phyloP scores from a whole-genome alignment of 2,113 vertebrate species.

The Mormyrus lacerda region DNA sequence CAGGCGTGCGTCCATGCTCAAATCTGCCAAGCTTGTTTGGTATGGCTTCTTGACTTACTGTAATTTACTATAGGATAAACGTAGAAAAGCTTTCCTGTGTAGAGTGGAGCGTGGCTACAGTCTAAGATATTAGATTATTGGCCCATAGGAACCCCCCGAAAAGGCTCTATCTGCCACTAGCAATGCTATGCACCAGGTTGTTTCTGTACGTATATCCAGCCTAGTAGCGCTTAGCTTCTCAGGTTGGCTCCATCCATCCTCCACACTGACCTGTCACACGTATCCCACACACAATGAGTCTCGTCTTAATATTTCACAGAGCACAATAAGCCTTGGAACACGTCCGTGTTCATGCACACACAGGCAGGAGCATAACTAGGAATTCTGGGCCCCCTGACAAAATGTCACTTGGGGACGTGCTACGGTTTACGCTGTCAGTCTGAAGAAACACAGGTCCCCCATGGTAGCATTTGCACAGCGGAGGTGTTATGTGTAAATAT shows the following conservation, averaged over 20 bases:
- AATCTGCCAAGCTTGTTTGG: not conserved
- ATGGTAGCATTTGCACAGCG: not conserved
- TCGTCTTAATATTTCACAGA: not conserved
- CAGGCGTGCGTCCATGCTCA: not conserved
- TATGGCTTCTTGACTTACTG: not conserved
- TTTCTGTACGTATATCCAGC: not conserved
- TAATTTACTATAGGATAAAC: not conserved
- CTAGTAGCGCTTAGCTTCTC: not conserved
- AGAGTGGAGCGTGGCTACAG: not conserved
- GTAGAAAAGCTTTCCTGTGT: not conserved
- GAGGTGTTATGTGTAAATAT: not conserved
- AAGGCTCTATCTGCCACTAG: not conserved
- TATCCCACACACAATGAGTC: not conserved
- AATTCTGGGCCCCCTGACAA: not conserved
- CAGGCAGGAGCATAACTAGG: not conserved
- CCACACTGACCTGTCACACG: not conserved
- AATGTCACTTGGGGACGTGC: not conserved
- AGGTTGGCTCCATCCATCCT: not conserved
- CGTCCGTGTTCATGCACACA: not conserved
- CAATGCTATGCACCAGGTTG: not conserved
- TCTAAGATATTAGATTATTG: not conserved
- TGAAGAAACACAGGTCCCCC: not conserved
- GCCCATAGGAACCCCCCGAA: not conserved
- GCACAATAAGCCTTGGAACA: not conserved
- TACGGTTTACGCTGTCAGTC: not conserved